A percentile compares a stretch with the other conserved stretches of the same genome.
Conservation (phyloP, 1,140 invertebrate genomes). For the Neodiprion fabricii region DNA sequence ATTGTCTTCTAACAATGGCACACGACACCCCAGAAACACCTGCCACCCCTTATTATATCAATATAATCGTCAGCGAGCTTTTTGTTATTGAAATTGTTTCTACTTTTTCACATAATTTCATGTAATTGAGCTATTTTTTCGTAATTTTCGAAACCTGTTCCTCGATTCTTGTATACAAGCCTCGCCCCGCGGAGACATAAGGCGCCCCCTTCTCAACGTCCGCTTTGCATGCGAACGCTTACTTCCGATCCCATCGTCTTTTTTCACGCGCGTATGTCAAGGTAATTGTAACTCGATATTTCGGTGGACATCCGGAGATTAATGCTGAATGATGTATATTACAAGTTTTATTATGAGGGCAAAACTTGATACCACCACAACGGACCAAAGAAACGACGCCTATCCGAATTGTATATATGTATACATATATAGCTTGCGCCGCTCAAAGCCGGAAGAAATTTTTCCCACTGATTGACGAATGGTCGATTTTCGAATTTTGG, state of each 20-base stretch:
- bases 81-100: slow-evolving; percentile 47
- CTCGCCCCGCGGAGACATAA: neutral
- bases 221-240: neutral
- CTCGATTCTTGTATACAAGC: neutral
- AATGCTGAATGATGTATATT: too few relatives aligned
- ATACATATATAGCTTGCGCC: too few relatives aligned
- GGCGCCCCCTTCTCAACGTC: neutral
- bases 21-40: slow-evolving; percentile 43
- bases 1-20: slow-evolving; percentile 23
- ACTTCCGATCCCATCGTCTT: too few relatives aligned
- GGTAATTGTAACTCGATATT: neutral
- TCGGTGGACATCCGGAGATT: neutral
- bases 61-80: slow-evolving; percentile 47
- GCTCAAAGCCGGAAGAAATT: too few relatives aligned
- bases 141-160: neutral
- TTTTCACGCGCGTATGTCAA: neutral
- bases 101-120: neutral
- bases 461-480: too few relatives aligned
- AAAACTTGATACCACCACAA: too few relatives aligned
- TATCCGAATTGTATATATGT: too few relatives aligned
- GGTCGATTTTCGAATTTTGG: too few relatives aligned
- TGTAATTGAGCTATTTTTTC: slow-evolving; percentile 9
- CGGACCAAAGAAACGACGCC: too few relatives aligned
- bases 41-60: slow-evolving; percentile 50
- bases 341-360: too few relatives aligned